Base-by-base conservation (phyloP, 1,140 invertebrate species). In the Drosophila elegans region DNA sequence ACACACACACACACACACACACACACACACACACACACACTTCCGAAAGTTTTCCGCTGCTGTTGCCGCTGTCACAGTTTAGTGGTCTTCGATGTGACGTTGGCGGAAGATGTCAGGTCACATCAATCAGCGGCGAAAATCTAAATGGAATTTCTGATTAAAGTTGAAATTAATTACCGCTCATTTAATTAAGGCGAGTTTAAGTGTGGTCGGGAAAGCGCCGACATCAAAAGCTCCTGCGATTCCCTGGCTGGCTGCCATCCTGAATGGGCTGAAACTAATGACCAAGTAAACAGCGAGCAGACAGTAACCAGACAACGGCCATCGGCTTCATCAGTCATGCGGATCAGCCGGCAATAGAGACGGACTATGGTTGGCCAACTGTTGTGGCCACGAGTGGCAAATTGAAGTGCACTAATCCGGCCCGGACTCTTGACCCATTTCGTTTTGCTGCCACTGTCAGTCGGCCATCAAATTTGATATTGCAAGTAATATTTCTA, bases 121-220 rank as follows among this genome's bases (percentile, higher is more conserved):
- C 84, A 91, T 91, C 89, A 88, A 91, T 91, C 89, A 91, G 83
- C 66, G 52, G 66, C 80, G 54, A 85, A 66, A 91, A 91, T 91
- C 89, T 91, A 91, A 91, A 91, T 91, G 84, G 84, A 91, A 91
- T 91, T 91, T 82, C 83, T 69, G 89, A 91, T 91, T 91, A 91
- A 89, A 91, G 62, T 91, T 82, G 74, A 91, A 91, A 91, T 91
- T 91, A 91, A 91, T 91, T 91, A 85, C 74, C 80, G 49, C 89
- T 91, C 89, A 79, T 91, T 91, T 91, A 91, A 91, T 91, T 91
- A 91, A 91, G 73, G 78, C 78, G 89, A 74, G 77, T 76, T 91
- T 81, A 48, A 76, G 56, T 80, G 80, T 68, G 73, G 57, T 59
- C 73, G 59, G 53, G 62, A 49, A 39, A 61, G 74, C 74, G 75